Conservation (phyloP, 2,113 vertebrate genomes). For the Pica pica region DNA sequence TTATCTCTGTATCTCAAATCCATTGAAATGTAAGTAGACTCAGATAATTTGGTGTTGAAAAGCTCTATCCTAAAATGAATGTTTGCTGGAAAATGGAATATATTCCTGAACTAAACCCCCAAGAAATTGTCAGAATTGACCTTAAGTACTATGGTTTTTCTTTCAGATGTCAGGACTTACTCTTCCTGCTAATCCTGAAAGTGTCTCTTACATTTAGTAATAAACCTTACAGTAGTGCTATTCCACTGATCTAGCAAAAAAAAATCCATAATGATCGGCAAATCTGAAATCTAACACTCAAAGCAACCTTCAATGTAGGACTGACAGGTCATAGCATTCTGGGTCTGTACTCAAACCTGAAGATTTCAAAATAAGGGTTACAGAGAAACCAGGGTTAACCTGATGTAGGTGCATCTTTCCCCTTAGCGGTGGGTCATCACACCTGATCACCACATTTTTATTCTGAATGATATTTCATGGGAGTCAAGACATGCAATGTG, state of each 20-base stretch:
- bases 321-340: neutral
- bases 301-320: neutral
- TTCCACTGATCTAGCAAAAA: neutral
- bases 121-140: neutral
- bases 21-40: neutral
- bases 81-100: neutral
- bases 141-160: conserved; percentile 42
- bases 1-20: neutral
- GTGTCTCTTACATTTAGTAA: conserved; percentile 17
- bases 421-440: neutral
- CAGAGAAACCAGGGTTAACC: neutral
- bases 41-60: neutral
- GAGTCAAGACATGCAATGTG: neutral
- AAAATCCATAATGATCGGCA: conserved; percentile 8
- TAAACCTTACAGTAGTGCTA: conserved; percentile 41
- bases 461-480: neutral
- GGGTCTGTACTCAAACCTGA: neutral
- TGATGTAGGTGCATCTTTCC: neutral
- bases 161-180: conserved; percentile 39
- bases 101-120: neutral
- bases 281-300: conserved; percentile 31
- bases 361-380: neutral
- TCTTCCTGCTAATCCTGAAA: conserved; percentile 37
- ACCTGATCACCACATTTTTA: neutral
- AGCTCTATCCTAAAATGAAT: neutral